Conservation (phyloP, 1,140 invertebrate genomes). For the Melanaphis sacchari region DNA sequence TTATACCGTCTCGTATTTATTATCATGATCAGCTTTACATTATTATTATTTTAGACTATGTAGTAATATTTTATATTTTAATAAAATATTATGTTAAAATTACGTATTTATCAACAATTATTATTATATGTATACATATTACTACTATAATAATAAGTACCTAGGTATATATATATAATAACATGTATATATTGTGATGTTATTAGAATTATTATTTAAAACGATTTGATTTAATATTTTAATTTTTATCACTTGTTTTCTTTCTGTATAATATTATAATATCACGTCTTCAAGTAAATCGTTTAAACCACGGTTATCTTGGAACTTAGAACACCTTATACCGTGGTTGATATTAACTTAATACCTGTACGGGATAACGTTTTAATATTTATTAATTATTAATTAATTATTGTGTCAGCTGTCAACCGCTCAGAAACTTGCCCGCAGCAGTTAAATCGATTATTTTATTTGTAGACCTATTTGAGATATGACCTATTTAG, state of each 20-base stretch:
- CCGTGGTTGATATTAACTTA: background rate
- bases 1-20: background rate
- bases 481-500: too few species aligned
- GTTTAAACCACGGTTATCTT: background rate
- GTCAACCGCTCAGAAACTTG: background rate
- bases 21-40: background rate
- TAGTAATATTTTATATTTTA: constrained; percentile 1
- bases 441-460: background rate
- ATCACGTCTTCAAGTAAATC: background rate
- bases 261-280: constrained; percentile 1
- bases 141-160: background rate
- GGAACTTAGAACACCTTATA: background rate
- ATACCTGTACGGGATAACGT: background rate
- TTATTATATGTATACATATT: background rate
- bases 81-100: background rate
- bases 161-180: background rate
- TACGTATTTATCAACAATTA: background rate
- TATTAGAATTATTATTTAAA: constrained; percentile 10
- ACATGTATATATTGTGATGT: background rate
- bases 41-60: background rate
- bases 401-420: background rate
- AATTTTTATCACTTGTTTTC: constrained; percentile 15
- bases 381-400: background rate
- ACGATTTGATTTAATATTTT: constrained; percentile 17
- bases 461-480: constrained; percentile 9